Evolutionary conservation across 2,113 vertebrate species (phyloP).

Genomic region (Puntigrus tetrazona): DNA sequence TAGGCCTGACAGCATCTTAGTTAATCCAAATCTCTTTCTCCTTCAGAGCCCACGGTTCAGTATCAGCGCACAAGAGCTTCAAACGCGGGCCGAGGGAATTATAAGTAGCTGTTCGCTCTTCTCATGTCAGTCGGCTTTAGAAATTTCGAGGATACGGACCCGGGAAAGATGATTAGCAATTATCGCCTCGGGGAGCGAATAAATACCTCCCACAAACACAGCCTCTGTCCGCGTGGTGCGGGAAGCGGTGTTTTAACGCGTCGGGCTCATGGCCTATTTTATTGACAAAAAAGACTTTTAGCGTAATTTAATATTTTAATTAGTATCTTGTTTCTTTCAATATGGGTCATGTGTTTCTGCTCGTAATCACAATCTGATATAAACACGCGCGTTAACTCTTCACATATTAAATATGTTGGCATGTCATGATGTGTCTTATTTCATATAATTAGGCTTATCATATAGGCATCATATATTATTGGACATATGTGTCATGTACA

Average conservation of each 20-base stretch:
- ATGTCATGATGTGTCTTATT: too few species aligned
- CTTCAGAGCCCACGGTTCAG: not conserved
- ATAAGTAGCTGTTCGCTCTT: conserved; percentile 34
- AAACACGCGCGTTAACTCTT: not conserved
- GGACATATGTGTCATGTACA: not conserved
- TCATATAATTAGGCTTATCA: too few species aligned
- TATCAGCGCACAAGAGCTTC: not conserved
- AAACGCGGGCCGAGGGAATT: conserved; percentile 1
- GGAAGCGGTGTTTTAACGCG: not conserved
- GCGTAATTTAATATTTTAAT: conserved; percentile 12
- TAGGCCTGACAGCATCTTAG: conserved; percentile 31
- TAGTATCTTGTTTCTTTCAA: conserved; percentile 13
- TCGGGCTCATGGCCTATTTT: not conserved
- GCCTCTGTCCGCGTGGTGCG: not conserved
- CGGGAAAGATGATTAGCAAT: conserved; percentile 29
- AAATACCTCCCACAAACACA: conserved; percentile 30
- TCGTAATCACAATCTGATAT: conserved; percentile 22
- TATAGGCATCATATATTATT: too few species aligned
- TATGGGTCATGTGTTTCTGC: not conserved
- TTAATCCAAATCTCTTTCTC: conserved; percentile 20
- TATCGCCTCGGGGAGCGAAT: not conserved
- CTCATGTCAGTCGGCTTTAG: conserved; percentile 16
- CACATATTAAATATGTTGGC: not conserved
- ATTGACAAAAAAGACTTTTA: conserved; percentile 2
- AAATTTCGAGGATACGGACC: conserved; percentile 17